Base-by-base conservation (phyloP, 1,140 invertebrate genomes). In the Ceratoteleas bidentatus region DNA sequence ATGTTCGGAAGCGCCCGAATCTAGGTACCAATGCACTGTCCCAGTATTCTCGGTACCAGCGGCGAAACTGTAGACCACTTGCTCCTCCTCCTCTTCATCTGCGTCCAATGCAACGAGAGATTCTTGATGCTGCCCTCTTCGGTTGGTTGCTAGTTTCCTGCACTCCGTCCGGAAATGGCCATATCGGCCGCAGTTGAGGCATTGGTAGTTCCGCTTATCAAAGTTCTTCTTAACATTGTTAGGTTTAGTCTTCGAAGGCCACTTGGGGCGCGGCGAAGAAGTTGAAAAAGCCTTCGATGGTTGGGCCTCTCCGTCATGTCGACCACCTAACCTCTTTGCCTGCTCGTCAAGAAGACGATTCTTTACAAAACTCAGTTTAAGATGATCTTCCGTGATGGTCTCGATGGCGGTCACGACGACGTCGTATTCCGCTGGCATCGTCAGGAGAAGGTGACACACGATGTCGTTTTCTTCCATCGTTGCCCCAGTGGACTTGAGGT, bases 351-450 rank as follows among this genome's bases (percentile, higher is more conserved):
- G 34, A 3, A 87, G 52, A 49, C 78, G 36, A 45, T 68, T 78
- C 62, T 85, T 87, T 0, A 87, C 86, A 54, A 85, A 86, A 0
- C 13, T 16, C 4, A 83, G 0, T 0, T 53, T 84, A 2, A 87
- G 16, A 3, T 70, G 49, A 0, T 86, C 77, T 0, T 33, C 10
- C 2, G 75, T 57, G 5, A 87, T 40, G 3, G 84, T 86, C 45
- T 86, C 85, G 5, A 86, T 43, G 0, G 79, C 84, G 6, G 82
- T 85, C 0, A 80, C 74, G 0, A 84, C 66, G 0, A 16, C 24
- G 11, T 79, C 56, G 43, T 81, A 78, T 10, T 72, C 76, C 0
- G 40, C 10, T 13, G 82, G 81, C 53, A 60, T 75, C 2, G 45
- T 75, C 32, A 69, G 33, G 4, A 69, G 24, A 0, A 69, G 33